Percentiles rank a stretch among this genome's conserved stretches.
Conservation (phyloP, 2,888 invertebrate species). For the Glyphotaelius pellucidus region DNA sequence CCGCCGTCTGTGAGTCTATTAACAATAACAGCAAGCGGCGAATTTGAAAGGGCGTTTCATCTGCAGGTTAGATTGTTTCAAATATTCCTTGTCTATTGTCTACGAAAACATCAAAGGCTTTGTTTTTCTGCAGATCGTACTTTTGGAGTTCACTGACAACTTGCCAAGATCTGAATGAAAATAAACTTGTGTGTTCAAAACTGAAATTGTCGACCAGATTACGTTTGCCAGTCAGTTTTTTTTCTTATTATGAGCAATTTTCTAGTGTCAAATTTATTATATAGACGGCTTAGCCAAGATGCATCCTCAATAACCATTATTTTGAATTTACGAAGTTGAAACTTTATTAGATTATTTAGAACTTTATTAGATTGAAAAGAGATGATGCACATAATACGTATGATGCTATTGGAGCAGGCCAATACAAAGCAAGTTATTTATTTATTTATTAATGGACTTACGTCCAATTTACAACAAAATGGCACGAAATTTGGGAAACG, state of each 20-base stretch:
- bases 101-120: neutral
- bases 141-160: neutral
- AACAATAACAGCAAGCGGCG: neutral
- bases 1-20: neutral
- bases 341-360: no score
- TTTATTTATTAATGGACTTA: no score
- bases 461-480: no score
- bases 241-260: neutral
- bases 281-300: no score
- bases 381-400: conserved; percentile 78
- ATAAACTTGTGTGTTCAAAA: neutral
- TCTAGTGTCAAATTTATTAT: no score
- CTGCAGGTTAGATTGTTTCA: neutral
- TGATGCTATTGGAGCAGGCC: conserved; percentile 92
- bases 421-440: conserved; percentile 96
- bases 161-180: neutral
- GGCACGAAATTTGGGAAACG: no score
- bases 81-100: neutral
- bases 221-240: neutral
- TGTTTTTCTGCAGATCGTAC: neutral
- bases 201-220: neutral
- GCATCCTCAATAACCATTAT: no score
- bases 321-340: no score
- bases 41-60: neutral
- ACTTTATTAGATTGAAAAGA: no score